Evolutionary conservation across 2,797 vertebrate genomes (phyloP).

Genomic region (Spinus pinus): DNA sequence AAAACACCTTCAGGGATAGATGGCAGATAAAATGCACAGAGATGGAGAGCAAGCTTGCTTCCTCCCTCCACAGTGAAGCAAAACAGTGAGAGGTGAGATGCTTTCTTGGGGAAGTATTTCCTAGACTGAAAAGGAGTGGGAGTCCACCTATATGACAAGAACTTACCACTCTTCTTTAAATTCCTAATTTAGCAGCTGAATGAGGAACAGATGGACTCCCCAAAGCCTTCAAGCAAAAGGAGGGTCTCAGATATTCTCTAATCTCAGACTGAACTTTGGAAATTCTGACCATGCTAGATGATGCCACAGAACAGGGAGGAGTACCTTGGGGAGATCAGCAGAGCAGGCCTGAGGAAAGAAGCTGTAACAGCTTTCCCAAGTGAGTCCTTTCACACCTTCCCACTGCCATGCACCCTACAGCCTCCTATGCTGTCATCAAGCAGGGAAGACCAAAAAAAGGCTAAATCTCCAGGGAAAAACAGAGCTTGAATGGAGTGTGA

Average conservation of each 20-base stretch:
- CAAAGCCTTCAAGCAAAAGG: neutral
- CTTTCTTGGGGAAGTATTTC: neutral
- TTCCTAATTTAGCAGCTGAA: neutral
- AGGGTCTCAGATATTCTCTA: neutral
- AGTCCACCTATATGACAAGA: neutral
- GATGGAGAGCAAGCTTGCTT: neutral
- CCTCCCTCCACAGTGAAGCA: neutral
- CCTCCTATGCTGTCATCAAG: neutral
- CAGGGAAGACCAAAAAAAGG: neutral
- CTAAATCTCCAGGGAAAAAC: neutral
- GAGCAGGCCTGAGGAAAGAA: neutral
- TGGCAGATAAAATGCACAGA: neutral
- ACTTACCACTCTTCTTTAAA: neutral
- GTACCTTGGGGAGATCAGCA: fast-evolving
- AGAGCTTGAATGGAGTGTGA: neutral
- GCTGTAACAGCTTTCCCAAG: neutral
- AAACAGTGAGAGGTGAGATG: neutral
- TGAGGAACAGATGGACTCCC: neutral
- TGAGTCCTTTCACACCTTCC: neutral
- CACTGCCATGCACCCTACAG: neutral
- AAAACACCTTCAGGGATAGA: neutral
- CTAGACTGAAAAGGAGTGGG: neutral
- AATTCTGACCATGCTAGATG: neutral
- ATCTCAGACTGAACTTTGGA: neutral
- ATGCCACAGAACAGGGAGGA: neutral